Conservation (phyloP, 2,888 invertebrate genomes). For the Apotomis turbidana region DNA sequence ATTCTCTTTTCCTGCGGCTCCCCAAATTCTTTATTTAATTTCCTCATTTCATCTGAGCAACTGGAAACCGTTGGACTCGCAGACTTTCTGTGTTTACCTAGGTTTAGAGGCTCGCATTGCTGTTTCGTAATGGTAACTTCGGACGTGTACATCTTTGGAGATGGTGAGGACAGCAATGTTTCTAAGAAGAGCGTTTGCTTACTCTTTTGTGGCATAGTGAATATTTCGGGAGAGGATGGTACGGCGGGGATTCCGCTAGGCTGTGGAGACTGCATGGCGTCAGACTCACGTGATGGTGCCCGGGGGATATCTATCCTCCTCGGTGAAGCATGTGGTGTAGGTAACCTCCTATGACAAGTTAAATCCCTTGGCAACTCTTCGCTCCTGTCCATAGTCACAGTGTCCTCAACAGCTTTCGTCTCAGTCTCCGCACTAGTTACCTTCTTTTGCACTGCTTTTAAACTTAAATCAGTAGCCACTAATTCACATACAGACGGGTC, state of each 20-base stretch:
- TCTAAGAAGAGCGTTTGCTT: constrained; percentile 85
- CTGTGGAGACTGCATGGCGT: constrained; percentile 89
- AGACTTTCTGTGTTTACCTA: constrained; percentile 87
- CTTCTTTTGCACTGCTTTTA: constrained; percentile 67
- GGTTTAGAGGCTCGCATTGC: constrained; percentile 87
- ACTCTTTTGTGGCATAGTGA: constrained; percentile 77
- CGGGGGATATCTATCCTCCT: constrained; percentile 79
- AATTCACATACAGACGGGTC: constrained; percentile 60
- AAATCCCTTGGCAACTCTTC: constrained; percentile 86
- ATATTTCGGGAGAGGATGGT: constrained; percentile 87
- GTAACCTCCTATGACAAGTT: constrained; percentile 81
- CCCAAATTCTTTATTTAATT: constrained; percentile 79
- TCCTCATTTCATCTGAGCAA: constrained; percentile 88
- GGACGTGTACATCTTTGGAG: constrained; percentile 83
- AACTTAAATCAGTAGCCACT: constrained; percentile 84
- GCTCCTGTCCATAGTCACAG: constrained; percentile 66
- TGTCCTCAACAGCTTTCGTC: constrained; percentile 63
- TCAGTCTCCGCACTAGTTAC: constrained; percentile 53
- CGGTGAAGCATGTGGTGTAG: constrained; percentile 75
- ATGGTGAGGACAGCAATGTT: constrained; percentile 84
- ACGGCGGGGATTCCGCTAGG: constrained; percentile 89
- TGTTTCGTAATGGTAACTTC: constrained; percentile 82
- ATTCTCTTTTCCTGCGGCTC: constrained; percentile 77
- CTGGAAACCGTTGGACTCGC: constrained; percentile 89
- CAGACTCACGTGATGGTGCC: constrained; percentile 87